A percentile compares a stretch with the other conserved stretches of the same genome.
Evolutionary conservation across 2,888 invertebrate genomes (phyloP).

Genomic region (Exocentrus adspersus): DNA sequence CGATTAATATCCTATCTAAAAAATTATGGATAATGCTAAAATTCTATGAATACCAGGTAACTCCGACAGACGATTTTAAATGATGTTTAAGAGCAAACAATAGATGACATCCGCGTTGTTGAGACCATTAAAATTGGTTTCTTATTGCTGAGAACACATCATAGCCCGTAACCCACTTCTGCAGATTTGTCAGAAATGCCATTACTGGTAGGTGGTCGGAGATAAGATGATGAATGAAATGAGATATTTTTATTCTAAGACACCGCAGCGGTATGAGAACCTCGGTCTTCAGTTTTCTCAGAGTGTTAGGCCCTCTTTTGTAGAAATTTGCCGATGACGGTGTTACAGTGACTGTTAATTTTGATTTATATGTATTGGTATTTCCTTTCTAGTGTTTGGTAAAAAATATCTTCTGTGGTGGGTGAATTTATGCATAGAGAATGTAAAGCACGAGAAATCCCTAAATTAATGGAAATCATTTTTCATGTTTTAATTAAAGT

Average conservation of each 20-base stretch:
- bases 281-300: not conserved
- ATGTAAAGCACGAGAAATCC: no score
- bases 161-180: not conserved
- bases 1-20: no score
- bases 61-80: no score
- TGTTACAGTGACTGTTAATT: not conserved
- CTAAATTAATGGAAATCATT: no score
- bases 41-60: no score
- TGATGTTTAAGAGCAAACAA: not conserved
- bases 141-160: not conserved
- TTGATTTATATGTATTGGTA: not conserved
- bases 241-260: not conserved
- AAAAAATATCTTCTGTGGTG: not conserved
- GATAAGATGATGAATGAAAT: not conserved
- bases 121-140: no score
- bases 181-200: not conserved
- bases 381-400: no score
- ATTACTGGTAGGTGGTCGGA: not conserved
- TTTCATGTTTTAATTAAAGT: no score
- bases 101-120: not conserved
- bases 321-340: not conserved
- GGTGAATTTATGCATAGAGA: no score
- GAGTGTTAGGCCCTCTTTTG: not conserved
- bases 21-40: no score
- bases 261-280: not conserved